A percentile compares a stretch with the other conserved stretches of the same genome.
Conservation (phyloP, 2,888 invertebrate genomes). For the Pilophorus perplexus region DNA sequence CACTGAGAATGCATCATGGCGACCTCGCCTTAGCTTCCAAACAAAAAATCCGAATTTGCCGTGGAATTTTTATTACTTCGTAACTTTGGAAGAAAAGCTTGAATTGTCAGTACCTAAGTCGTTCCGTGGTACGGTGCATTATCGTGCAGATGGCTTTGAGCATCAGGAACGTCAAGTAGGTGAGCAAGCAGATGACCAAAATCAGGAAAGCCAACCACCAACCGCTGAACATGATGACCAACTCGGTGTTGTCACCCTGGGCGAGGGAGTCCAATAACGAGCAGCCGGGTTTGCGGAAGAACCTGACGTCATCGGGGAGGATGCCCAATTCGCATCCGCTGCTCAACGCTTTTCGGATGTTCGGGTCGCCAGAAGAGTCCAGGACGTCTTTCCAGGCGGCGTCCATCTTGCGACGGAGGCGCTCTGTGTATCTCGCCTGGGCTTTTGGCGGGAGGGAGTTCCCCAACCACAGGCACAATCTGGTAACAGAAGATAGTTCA, state of each 20-base stretch:
- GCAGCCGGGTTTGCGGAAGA: background rate
- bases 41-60: no score
- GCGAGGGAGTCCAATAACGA: background rate
- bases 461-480: slow-evolving; percentile 22
- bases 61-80: no score
- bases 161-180: slow-evolving; percentile 21
- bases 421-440: background rate
- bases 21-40: no score
- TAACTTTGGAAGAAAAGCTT: no score
- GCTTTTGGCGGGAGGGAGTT: background rate
- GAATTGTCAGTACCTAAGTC: no score
- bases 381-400: slow-evolving; percentile 6
- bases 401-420: slow-evolving; percentile 1
- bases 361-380: background rate
- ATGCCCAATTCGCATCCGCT: background rate
- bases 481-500: no score
- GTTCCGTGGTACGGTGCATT: slow-evolving; percentile 1
- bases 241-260: no score
- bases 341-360: background rate
- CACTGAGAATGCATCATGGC: no score
- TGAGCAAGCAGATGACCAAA: background rate
- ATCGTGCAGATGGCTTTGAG: slow-evolving; percentile 17
- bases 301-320: background rate
- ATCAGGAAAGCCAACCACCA: slow-evolving; percentile 25
- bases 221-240: background rate